A percentile compares a stretch with the other conserved stretches of the same genome.
phyloP scores from a whole-genome alignment of 2,113 vertebrate genomes.

The Paradoxurus hermaphroditus region DNA sequence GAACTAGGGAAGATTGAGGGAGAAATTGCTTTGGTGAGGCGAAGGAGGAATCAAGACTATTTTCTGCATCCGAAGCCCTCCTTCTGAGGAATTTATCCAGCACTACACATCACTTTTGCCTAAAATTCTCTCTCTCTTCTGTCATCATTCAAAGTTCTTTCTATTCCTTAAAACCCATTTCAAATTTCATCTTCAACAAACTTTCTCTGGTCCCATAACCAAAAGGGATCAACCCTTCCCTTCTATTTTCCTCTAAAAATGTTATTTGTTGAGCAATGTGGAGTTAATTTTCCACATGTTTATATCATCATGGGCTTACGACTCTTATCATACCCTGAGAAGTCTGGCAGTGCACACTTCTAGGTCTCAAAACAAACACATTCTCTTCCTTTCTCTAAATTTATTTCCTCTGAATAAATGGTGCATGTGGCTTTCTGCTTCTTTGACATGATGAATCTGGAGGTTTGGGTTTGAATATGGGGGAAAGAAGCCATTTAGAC shows the following conservation, averaged over 20 bases:
- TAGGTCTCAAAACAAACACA: not conserved
- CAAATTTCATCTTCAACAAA: not conserved
- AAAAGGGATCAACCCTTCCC: not conserved
- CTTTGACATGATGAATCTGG: not conserved
- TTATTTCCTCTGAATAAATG: not conserved
- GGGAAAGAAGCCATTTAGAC: not conserved
- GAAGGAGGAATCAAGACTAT: not conserved
- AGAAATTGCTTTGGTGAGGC: not conserved
- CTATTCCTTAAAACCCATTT: not conserved
- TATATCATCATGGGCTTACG: not conserved
- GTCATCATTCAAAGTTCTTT: not conserved
- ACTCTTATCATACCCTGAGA: not conserved
- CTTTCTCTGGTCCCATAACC: not conserved
- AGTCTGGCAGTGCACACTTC: too few species aligned
- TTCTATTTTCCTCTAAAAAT: not conserved
- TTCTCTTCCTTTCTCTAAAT: not conserved
- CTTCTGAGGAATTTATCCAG: not conserved
- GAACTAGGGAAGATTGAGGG: not conserved
- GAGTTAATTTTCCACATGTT: not conserved
- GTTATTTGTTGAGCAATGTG: not conserved
- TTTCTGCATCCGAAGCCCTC: not conserved
- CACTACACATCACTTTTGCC: not conserved
- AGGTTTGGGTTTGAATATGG: not conserved
- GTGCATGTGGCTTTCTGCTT: not conserved
- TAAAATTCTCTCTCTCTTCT: not conserved